phyloP scores from a whole-genome alignment of 2,888 invertebrate genomes.

The Ophioninae sp. region DNA sequence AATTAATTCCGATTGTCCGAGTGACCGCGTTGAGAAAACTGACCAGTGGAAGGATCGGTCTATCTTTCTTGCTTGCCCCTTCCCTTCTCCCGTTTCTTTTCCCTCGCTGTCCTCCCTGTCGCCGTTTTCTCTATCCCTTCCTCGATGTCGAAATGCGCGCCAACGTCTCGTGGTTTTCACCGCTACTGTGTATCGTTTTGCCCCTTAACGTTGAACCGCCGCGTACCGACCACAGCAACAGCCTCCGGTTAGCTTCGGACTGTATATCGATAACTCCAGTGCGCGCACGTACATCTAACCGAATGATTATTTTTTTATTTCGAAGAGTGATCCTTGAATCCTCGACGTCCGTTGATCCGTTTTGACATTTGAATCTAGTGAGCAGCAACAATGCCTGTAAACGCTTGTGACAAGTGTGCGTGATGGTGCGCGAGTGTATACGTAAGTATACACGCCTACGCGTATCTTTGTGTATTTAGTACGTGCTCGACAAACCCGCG shows the following conservation, averaged over 20 bases:
- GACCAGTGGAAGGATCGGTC: not conserved
- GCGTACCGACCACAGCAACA: slow-evolving; percentile 37
- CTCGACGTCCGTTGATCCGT: no score
- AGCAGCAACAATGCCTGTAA: not conserved
- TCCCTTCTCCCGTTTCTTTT: not conserved
- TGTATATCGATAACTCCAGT: not conserved
- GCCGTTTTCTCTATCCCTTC: slow-evolving; percentile 3
- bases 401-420: not conserved
- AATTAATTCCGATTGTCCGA: not conserved
- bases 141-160: slow-evolving; percentile 17
- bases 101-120: not conserved
- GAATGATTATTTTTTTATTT: not conserved
- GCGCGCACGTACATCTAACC: not conserved
- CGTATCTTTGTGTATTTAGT: not conserved
- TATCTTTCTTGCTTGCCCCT: not conserved
- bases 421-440: not conserved
- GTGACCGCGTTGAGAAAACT: not conserved
- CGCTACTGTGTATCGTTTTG: slow-evolving; percentile 6
- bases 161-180: slow-evolving; percentile 27
- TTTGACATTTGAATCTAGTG: not conserved
- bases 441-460: not conserved
- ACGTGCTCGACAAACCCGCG: not conserved
- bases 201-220: slow-evolving; percentile 27
- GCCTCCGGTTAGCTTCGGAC: slow-evolving; percentile 20
- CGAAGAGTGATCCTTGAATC: not conserved